Evolutionary conservation across 1,140 invertebrate species (phyloP), one percentile per base, ranked within the genome.

Genomic region (Diorhabda carinulata): DNA sequence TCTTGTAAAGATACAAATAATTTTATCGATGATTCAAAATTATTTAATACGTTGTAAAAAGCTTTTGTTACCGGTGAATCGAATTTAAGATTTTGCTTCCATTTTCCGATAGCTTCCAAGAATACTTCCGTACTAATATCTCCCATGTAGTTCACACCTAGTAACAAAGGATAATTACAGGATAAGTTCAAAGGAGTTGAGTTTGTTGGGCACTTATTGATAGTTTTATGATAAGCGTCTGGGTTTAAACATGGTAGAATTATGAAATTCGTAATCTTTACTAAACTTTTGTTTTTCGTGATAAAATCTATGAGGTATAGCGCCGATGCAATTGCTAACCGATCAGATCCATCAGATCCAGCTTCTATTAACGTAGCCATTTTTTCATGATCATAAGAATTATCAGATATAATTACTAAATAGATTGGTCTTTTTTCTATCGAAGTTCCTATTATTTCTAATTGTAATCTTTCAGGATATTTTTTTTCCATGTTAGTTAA

Each of bases 171-270:
- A 62, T 67, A 72, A 58, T 74, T 74, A 5, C 64, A 59, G n/a
- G 43, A 61, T 52, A 74, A 57, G 63, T 74, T 61, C 8, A 64
- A 65, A 5, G 8, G 25, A 8, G 47, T 52, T n/a, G 6, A 6
- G 47, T 62, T 61, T 44, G 43, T 4, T 8, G 2, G 2, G n/a
- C 6, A 8, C 57, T 42, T 58, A 2, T 66, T 44, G 6, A 61
- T 61, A 7, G 7, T 67, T 6, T 40, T 47, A 10, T 74, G 66
- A 57, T 76, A 76, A 9, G 69, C 72, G 57, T 76, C 74, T 45
- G 74, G 74, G 58, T 76, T 76, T 5, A 52, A 64, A 70, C 74
- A 76, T n/a, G 74, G 74, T 40, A 73, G 58, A 10, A 76, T 72
- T 6, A 67, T 64, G 42, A 72, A 76, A 40, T 73, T 68, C 70